Evolutionary conservation across 2,888 invertebrate species (phyloP).

Genomic region (Lasioglossum pauxillum): DNA sequence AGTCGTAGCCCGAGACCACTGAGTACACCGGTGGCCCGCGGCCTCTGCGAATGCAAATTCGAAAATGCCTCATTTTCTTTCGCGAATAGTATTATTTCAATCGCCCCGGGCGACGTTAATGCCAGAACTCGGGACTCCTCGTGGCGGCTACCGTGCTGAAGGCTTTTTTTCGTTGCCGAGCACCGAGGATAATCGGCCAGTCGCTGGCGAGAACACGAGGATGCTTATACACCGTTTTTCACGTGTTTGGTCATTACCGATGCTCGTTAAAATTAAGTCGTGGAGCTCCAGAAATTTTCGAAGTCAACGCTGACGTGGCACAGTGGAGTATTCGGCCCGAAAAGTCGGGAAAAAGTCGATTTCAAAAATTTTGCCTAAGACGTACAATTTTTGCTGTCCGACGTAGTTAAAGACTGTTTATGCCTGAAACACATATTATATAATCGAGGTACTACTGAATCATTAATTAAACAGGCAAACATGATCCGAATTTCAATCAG

Average conservation of each 20-base stretch:
- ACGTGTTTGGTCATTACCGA: not conserved
- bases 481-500: too few species aligned
- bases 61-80: slow-evolving; percentile 72
- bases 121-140: slow-evolving; percentile 41
- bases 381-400: too few species aligned
- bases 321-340: too few species aligned
- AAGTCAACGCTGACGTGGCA: not conserved
- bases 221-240: not conserved
- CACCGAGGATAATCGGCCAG: slow-evolving; percentile 6
- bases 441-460: too few species aligned
- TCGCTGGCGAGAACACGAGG: slow-evolving; percentile 5
- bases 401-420: too few species aligned
- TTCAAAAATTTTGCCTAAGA: too few species aligned
- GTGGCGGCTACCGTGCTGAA: not conserved
- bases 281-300: too few species aligned
- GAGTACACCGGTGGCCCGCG: slow-evolving; percentile 64
- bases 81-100: slow-evolving; percentile 65
- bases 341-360: too few species aligned
- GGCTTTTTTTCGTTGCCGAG: slow-evolving; percentile 9
- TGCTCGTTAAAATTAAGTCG: not conserved
- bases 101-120: slow-evolving; percentile 27
- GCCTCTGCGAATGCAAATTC: slow-evolving; percentile 74
- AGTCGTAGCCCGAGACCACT: slow-evolving; percentile 36
- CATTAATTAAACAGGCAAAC: too few species aligned
- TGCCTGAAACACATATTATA: too few species aligned